These are phyloP conservation scores for Hirudo medicinalis DNA, from an alignment of 1,140 invertebrate genomes.

Conservation along the genomic window DNA sequence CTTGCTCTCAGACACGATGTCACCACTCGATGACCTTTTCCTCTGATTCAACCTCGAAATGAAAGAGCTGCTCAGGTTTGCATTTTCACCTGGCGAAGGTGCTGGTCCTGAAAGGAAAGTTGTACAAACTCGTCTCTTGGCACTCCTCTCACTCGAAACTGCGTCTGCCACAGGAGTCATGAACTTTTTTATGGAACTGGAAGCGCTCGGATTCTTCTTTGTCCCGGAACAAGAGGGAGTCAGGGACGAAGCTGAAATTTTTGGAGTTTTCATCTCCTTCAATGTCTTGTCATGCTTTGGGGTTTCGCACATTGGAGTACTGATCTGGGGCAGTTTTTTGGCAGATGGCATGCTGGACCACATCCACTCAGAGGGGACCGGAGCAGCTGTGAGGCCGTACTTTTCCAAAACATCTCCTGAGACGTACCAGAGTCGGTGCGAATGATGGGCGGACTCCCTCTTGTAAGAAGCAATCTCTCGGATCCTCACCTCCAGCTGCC, in stretches of 20 bases:
- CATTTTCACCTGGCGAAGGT: background rate
- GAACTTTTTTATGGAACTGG: background rate
- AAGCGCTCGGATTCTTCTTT: background rate
- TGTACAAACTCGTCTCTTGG: background rate
- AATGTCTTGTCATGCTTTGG: background rate
- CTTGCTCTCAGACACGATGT: no score
- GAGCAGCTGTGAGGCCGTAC: conserved; percentile 46
- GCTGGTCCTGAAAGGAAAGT: background rate
- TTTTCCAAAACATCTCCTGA: conserved; percentile 46
- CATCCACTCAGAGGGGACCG: conserved; percentile 22
- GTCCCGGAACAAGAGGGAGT: background rate
- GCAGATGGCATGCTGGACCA: background rate
- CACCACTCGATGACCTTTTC: no score
- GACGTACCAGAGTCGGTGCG: conserved; percentile 54
- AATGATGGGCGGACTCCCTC: conserved; percentile 23
- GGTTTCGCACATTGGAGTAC: background rate
- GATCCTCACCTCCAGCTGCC: conserved; percentile 37
- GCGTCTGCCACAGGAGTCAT: background rate
- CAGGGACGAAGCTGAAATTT: background rate
- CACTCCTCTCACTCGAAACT: background rate
- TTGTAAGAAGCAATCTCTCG: conserved; percentile 47
- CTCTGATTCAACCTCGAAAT: background rate
- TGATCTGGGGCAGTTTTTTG: background rate
- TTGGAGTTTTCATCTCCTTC: background rate
- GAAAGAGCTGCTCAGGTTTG: background rate